phyloP scores from a whole-genome alignment of 2,113 vertebrate species.

The Silurus meridionalis region DNA sequence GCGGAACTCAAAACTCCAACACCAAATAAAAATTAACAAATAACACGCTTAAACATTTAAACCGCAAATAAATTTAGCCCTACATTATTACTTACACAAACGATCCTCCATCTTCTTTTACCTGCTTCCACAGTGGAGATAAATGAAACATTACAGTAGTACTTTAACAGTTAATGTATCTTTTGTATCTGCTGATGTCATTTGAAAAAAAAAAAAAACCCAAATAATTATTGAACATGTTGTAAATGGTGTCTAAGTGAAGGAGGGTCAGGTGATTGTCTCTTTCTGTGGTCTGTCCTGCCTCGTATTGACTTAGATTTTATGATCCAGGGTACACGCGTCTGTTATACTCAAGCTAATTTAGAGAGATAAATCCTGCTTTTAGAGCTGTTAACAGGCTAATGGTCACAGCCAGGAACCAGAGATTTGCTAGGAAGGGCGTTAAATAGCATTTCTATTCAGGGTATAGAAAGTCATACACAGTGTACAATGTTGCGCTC shows the following conservation, averaged over 20 bases:
- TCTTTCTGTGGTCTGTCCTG: constrained; percentile 70
- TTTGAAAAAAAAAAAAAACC: not conserved
- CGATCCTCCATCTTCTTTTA: too few species aligned
- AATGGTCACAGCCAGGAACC: constrained; percentile 83
- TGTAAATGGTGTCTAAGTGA: constrained; percentile 59
- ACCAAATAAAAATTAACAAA: too few species aligned
- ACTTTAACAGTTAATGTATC: not conserved
- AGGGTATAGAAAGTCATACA: constrained; percentile 84
- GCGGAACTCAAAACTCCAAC: too few species aligned
- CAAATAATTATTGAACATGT: constrained; percentile 62
- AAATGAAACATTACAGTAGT: not conserved
- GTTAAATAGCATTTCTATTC: constrained; percentile 82
- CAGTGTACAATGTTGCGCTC: constrained; percentile 69
- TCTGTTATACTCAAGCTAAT: constrained; percentile 88
- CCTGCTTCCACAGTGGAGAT: not conserved
- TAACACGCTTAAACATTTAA: too few species aligned
- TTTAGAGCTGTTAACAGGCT: constrained; percentile 95
- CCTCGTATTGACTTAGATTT: constrained; percentile 94
- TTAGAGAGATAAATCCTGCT: constrained; percentile 91
- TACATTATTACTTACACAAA: too few species aligned
- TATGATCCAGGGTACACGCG: constrained; percentile 90
- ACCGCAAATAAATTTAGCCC: too few species aligned
- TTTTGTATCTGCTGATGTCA: not conserved
- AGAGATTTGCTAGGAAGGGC: constrained; percentile 84
- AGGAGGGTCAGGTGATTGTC: constrained; percentile 59